These are phyloP conservation scores for Podarcis siculus DNA, from an alignment of 2,797 vertebrate genomes.

Conservation along the genomic window DNA sequence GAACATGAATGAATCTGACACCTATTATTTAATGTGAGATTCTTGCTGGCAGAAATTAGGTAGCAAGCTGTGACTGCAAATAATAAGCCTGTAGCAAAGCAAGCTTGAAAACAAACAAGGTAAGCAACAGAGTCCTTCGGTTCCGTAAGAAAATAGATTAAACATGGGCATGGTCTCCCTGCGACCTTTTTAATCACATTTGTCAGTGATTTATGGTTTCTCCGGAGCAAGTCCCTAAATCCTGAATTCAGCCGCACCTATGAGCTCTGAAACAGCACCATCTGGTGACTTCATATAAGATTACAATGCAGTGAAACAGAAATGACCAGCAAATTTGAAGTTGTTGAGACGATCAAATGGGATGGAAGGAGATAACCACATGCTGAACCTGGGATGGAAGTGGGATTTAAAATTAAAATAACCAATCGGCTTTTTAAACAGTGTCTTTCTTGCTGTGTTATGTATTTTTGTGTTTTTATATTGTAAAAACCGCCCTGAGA, in stretches of 20 bases:
- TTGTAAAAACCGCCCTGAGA: not conserved
- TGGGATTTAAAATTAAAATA: too few relatives aligned
- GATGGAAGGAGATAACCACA: not conserved
- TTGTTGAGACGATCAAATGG: not conserved
- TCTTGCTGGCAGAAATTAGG: not conserved
- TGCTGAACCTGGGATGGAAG: too few relatives aligned
- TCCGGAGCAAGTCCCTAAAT: not conserved
- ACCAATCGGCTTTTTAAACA: too few relatives aligned
- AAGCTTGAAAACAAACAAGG: not conserved
- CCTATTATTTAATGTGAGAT: not conserved
- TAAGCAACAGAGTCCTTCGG: not conserved
- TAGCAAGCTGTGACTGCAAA: rapidly evolving
- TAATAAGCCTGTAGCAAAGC: rapidly evolving
- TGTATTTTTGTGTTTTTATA: not conserved
- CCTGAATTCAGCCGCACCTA: not conserved
- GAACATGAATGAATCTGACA: not conserved
- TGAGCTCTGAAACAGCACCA: not conserved
- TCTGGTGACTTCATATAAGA: not conserved
- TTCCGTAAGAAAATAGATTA: not conserved
- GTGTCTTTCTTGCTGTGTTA: not conserved
- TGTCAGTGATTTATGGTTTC: not conserved
- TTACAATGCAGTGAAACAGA: not conserved
- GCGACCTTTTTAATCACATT: not conserved
- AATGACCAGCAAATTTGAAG: too few relatives aligned
- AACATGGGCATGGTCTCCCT: not conserved